Evolutionary conservation across 2,113 vertebrate genomes (phyloP), one percentile per base, ranked within the genome.

Genomic region (Pedetes capensis): DNA sequence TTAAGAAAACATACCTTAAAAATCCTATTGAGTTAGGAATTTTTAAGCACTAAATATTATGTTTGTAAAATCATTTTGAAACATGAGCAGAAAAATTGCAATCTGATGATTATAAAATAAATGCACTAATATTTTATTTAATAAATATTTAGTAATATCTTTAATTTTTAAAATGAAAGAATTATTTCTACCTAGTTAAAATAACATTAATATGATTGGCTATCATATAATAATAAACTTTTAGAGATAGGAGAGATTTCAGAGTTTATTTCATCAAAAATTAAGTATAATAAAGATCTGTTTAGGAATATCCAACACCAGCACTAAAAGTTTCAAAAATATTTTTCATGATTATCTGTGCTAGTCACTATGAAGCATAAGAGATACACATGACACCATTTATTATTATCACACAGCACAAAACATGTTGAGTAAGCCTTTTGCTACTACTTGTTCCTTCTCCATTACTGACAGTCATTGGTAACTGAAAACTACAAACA

Each of bases 111-210:
- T 79, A 64, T 63, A 83, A 53, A 90, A 57, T 88, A 71, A 49
- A 66, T 51, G 42, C 1, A 72, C 39, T 34, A 57, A 59, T 9
- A 63, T 49, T 61, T 72, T 79, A 63, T 71, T 69, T 51, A 84
- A 44, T 93, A 84, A 75, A 92, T 49, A 18, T 57, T 51, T 83
- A n/a, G n/a, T n/a, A n/a, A n/a, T n/a, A n/a, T n/a, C n/a, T n/a
- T n/a, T n/a, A n/a, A n/a, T n/a, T n/a, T n/a, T n/a, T n/a, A n/a
- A n/a, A n/a, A n/a, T n/a, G n/a, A n/a, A n/a, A n/a, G n/a, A n/a
- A 4, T 37, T 66, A 6, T 49, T 94, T 66, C 32, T 74, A 49
- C 6, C 49, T 86, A 53, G 3, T 34, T 39, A 87, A 93, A 85
- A 91, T 83, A 55, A 61, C 51, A 71, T 44, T 92, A 74, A 23